Evolutionary conservation across 2,113 vertebrate species (phyloP).

Genomic region (Odontesthes bonariensis): DNA sequence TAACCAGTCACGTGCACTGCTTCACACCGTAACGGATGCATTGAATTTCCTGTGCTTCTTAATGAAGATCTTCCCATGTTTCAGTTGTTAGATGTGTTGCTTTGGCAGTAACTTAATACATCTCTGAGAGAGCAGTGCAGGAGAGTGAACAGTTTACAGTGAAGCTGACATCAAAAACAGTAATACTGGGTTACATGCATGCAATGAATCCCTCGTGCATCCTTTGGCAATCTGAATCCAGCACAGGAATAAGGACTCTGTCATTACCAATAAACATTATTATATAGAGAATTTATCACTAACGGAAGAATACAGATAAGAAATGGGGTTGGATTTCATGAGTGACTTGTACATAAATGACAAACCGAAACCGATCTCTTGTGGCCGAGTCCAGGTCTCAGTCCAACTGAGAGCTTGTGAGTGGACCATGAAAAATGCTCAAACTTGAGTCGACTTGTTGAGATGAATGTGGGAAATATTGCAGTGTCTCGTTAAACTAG

Average conservation of each 20-base stretch:
- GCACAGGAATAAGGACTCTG: conserved; percentile 6
- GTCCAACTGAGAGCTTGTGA: not conserved
- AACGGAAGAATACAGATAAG: not conserved
- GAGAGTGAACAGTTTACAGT: conserved; percentile 2
- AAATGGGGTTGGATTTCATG: not conserved
- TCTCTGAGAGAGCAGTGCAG: not conserved
- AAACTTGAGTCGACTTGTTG: not conserved
- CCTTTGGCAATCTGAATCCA: conserved; percentile 26
- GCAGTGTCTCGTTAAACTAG: not conserved
- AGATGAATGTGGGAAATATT: not conserved
- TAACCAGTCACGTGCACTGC: not conserved
- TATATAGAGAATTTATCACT: not conserved
- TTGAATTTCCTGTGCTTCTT: not conserved
- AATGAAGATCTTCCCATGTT: not conserved
- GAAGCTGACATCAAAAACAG: conserved; percentile 13
- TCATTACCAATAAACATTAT: not conserved
- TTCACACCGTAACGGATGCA: not conserved
- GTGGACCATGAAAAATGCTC: not conserved
- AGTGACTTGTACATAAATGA: not conserved
- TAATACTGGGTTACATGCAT: conserved; percentile 5
- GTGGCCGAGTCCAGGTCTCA: not conserved
- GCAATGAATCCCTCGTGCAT: conserved; percentile 12
- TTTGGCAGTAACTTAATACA: not conserved
- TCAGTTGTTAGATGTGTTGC: conserved; percentile 1
- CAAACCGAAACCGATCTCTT: not conserved